Conservation (phyloP, 1,140 invertebrate genomes). For the Pararge aegeria region DNA sequence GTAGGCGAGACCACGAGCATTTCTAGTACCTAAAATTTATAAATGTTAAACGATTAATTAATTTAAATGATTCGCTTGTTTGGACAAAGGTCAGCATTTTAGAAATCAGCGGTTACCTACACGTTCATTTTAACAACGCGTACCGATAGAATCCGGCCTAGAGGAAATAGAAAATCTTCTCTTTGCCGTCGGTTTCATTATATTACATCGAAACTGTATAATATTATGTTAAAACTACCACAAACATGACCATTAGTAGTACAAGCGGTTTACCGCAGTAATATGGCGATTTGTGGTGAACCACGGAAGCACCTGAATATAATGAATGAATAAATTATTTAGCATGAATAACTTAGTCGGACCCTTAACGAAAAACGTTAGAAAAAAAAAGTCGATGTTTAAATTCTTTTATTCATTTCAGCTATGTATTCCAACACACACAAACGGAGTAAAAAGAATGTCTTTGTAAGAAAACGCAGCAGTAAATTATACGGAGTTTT, state of each 20-base stretch:
- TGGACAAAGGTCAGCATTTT: too few species aligned
- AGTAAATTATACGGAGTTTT: slow-evolving; percentile 10
- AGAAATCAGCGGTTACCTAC: too few species aligned
- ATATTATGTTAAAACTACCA: background rate
- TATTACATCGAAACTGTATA: too few species aligned
- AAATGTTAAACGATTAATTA: too few species aligned
- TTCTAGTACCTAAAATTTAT: too few species aligned
- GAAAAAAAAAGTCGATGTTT: background rate
- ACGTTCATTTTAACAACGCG: too few species aligned
- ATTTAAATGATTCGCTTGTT: too few species aligned
- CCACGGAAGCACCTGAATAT: background rate
- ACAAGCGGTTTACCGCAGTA: background rate
- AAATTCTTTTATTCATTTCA: slow-evolving; percentile 1
- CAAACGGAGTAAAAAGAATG: slow-evolving; percentile 8
- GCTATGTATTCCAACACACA: slow-evolving; percentile 9
- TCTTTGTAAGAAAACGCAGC: slow-evolving; percentile 7
- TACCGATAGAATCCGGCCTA: too few species aligned
- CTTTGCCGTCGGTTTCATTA: too few species aligned
- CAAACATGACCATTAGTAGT: slow-evolving; percentile 1
- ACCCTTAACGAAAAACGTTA: background rate
- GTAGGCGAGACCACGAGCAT: too few species aligned
- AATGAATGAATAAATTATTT: too few species aligned
- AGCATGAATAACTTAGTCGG: background rate
- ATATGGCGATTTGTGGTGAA: background rate
- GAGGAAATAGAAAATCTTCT: too few species aligned